Percentiles rank a stretch among this genome's conserved stretches.
Conservation (phyloP, 2,797 vertebrate genomes). For the Chelonia mydas region DNA sequence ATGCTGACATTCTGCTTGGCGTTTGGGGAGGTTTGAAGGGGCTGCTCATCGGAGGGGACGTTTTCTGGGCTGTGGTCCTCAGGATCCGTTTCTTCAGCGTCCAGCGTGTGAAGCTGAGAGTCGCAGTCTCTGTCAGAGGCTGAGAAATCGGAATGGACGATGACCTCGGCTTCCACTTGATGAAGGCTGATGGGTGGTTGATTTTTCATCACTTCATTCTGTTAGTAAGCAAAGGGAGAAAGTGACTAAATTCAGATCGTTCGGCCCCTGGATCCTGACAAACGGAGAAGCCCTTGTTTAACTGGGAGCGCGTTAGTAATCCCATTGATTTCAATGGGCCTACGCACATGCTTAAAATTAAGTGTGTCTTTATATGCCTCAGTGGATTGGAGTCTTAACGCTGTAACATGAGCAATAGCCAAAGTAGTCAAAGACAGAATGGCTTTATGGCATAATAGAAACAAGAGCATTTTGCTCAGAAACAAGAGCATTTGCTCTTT, state of each 20-base stretch:
- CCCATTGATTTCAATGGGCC: constrained; percentile 5
- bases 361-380: not conserved
- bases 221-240: not conserved
- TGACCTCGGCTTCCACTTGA: constrained; percentile 95
- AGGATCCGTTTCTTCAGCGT: constrained; percentile 42
- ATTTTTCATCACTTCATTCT: constrained; percentile 84
- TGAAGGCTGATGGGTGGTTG: constrained; percentile 81
- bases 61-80: constrained; percentile 57
- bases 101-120: constrained; percentile 72
- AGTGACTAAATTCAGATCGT: constrained; percentile 22
- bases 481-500: not conserved
- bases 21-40: constrained; percentile 10
- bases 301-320: not conserved
- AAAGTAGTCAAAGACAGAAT: not conserved
- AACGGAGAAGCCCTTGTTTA: not conserved
- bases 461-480: not conserved
- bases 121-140: constrained; percentile 78
- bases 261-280: constrained; percentile 8
- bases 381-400: not conserved
- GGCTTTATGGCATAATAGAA: not conserved
- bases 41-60: not conserved
- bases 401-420: not conserved
- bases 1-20: constrained; percentile 1
- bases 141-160: constrained; percentile 94
- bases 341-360: not conserved